Conservation (phyloP, 2,888 invertebrate genomes). For the Acanthococcus lagerstroemiae region DNA sequence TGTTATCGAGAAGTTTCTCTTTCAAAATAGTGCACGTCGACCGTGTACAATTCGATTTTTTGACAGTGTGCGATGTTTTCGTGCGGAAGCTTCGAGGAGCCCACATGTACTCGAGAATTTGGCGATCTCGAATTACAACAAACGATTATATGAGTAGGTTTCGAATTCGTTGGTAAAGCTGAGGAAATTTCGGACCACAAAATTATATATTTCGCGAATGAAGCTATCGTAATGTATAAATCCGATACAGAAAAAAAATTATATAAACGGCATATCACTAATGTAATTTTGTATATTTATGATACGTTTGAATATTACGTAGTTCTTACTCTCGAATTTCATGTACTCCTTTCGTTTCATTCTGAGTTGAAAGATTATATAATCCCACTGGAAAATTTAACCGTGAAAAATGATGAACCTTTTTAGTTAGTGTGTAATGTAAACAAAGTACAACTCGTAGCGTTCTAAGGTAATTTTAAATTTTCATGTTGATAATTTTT, state of each 20-base stretch:
- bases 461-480: constrained; percentile 1
- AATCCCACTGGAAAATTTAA: no score
- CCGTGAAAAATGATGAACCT: no score
- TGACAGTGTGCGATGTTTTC: neutral
- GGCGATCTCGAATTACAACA: neutral
- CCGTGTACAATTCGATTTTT: no score
- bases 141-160: no score
- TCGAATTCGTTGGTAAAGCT: neutral
- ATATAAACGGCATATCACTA: no score
- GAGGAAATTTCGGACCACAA: neutral
- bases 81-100: neutral
- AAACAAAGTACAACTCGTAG: constrained; percentile 19
- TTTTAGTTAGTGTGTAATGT: constrained; percentile 6
- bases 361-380: no score
- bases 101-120: neutral
- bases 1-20: neutral
- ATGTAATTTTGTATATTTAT: neutral
- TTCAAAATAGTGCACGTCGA: no score
- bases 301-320: neutral
- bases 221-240: no score
- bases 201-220: no score
- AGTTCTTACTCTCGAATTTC: neutral
- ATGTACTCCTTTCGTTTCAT: neutral
- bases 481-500: constrained; percentile 5
- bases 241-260: no score